These are phyloP conservation scores for Clistopyga incitator DNA, from an alignment of 2,888 invertebrate genomes.

Conservation along the genomic window DNA sequence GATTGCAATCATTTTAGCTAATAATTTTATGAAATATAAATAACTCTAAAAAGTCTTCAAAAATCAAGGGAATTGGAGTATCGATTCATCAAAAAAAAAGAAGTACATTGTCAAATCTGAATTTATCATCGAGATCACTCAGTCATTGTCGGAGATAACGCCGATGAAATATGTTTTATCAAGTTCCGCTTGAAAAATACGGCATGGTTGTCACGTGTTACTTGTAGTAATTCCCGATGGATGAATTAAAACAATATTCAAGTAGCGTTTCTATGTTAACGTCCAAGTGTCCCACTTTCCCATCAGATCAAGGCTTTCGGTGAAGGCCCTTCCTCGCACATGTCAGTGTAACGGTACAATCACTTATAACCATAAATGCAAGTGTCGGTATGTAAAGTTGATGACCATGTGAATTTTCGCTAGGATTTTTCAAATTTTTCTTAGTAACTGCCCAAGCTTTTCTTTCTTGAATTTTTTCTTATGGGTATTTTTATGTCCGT, in stretches of 20 bases:
- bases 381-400: neutral
- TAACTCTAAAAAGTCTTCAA: neutral
- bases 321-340: constrained; percentile 22
- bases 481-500: too few relatives aligned
- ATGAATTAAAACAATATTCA: constrained; percentile 27
- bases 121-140: neutral
- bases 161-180: constrained; percentile 22
- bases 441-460: neutral
- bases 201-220: constrained; percentile 21
- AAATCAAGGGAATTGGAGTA: too few relatives aligned
- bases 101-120: neutral
- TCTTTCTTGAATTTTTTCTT: too few relatives aligned
- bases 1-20: neutral
- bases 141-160: neutral
- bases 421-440: neutral
- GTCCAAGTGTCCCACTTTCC: constrained; percentile 8
- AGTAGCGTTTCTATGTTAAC: neutral
- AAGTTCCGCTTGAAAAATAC: constrained; percentile 20
- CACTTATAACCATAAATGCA: neutral
- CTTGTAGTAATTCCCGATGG: neutral
- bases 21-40: neutral
- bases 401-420: constrained; percentile 1
- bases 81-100: too few relatives aligned
- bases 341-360: neutral
- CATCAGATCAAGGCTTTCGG: constrained; percentile 14